Percentiles rank a stretch among this genome's conserved stretches.
Conservation (phyloP, 2,888 invertebrate species). For the Hybos culiciformis region DNA sequence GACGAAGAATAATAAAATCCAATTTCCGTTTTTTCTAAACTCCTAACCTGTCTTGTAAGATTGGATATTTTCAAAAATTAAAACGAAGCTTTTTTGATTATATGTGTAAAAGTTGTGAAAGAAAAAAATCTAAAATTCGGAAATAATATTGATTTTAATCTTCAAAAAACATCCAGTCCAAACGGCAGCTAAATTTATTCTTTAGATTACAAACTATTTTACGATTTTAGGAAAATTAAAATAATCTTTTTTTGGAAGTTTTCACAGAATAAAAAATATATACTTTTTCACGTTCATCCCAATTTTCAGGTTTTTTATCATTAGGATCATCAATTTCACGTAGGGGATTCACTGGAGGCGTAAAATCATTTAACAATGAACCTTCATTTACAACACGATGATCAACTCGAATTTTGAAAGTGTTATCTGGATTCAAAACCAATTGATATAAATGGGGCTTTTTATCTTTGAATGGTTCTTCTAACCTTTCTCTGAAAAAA, state of each 20-base stretch:
- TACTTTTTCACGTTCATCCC: slow-evolving; percentile 85
- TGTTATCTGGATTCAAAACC: slow-evolving; percentile 63
- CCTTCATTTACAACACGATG: slow-evolving; percentile 73
- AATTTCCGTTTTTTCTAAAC: too few species aligned
- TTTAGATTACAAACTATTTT: too few species aligned
- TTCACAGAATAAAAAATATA: neutral
- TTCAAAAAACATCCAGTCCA: too few species aligned
- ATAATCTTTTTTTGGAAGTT: too few species aligned
- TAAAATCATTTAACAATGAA: slow-evolving; percentile 75
- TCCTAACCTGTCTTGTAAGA: too few species aligned
- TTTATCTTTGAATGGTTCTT: slow-evolving; percentile 83
- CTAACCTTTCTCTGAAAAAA: slow-evolving; percentile 50
- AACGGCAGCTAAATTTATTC: too few species aligned
- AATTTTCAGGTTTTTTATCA: slow-evolving; percentile 74
- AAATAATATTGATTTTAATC: too few species aligned
- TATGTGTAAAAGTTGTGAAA: too few species aligned
- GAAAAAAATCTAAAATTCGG: too few species aligned
- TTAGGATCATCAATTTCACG: slow-evolving; percentile 85
- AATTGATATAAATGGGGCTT: slow-evolving; percentile 79
- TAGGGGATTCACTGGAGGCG: slow-evolving; percentile 89
- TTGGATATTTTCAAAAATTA: too few species aligned
- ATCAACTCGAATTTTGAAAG: slow-evolving; percentile 70
- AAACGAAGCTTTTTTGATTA: too few species aligned
- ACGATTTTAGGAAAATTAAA: too few species aligned
- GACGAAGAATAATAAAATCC: neutral